Percentiles rank a stretch among this genome's conserved stretches.
Evolutionary conservation across 1,140 invertebrate species (phyloP).

Genomic region (Zaprionus kolodkinae): DNA sequence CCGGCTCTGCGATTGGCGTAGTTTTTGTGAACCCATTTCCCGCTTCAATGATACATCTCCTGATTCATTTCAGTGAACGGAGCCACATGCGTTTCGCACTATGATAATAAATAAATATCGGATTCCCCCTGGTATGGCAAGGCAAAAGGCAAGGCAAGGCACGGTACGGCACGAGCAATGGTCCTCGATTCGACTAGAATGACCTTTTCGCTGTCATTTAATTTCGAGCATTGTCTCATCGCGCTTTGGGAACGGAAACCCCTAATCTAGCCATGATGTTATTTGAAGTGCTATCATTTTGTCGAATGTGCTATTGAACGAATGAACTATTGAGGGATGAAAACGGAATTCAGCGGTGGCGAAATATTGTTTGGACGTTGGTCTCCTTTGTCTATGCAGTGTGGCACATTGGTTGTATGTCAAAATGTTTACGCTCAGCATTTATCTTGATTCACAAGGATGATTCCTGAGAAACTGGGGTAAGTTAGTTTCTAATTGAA

Average conservation of each 20-base stretch:
- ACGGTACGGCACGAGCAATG: conserved; percentile 49
- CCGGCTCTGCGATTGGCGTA: conserved; percentile 79
- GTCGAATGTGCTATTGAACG: conserved; percentile 25
- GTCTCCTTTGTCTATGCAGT: neutral
- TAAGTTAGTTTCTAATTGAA: conserved; percentile 1
- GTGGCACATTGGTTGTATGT: conserved; percentile 52
- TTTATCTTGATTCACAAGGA: conserved; percentile 63
- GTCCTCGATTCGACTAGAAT: conserved; percentile 74
- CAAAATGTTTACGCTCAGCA: conserved; percentile 81
- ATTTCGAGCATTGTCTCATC: conserved; percentile 81
- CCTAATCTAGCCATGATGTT: conserved; percentile 83
- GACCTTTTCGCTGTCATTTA: conserved; percentile 83
- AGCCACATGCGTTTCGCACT: conserved; percentile 63
- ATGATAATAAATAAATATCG: conserved; percentile 81
- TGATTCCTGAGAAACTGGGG: neutral
- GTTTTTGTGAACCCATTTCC: conserved; percentile 78
- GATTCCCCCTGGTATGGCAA: conserved; percentile 21
- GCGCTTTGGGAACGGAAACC: conserved; percentile 80
- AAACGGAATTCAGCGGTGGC: conserved; percentile 53
- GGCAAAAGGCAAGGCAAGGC: neutral
- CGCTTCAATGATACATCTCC: conserved; percentile 73
- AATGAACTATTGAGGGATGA: conserved; percentile 54
- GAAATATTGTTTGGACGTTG: conserved; percentile 39
- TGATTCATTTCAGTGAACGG: conserved; percentile 36
- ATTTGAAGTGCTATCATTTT: conserved; percentile 79